Evolutionary conservation across 2,113 vertebrate genomes (phyloP), one percentile per base, ranked within the genome.

Genomic region (Microtus oregoni): DNA sequence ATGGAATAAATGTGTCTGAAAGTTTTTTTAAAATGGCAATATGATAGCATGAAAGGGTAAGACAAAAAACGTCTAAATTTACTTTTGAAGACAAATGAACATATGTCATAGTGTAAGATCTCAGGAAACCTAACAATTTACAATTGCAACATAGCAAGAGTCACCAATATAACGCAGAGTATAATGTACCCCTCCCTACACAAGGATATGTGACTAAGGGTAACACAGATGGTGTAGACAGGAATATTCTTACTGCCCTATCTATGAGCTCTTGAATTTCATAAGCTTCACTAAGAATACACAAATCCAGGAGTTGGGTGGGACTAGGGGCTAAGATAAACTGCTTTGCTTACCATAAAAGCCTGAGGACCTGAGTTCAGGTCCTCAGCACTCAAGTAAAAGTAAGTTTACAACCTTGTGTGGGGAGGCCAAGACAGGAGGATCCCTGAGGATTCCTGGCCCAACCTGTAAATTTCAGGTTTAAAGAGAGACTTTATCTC

Each of bases 11-110:
- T 41, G 7, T 65, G 58, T 65, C 58, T 79, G 68, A 85, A 4
- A 86, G n/a, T 91, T 87, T 38, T 82, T 61, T 50, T 14, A 79
- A 92, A 92, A 94, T 70, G 30, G 65, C 96, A 94, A 82, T 70
- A 47, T 17, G 32, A 85, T 2, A 65, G n/a, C 63, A 93, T 61
- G 9, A 17, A 4, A 58, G 24, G 12, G 38, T 67, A 19, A 41
- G 8, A 28, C 2, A 89, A 10, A n/a, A 52, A 50, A 89, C 17
- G 76, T 0, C 8, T 41, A 72, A 76, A 61, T 88, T 87, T 67
- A 95, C 15, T 90, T 92, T 65, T 92, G 38, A 91, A 91, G 44
- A 90, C 47, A 85, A 92, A 88, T 14, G 8, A n/a, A 82, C 19
- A 86, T 30, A 52, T 26, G 50, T 73, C 7, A 1, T 35, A 32